These are phyloP conservation scores for Drosophila littoralis DNA, from an alignment of 1,140 invertebrate species.

Conservation along the genomic window DNA sequence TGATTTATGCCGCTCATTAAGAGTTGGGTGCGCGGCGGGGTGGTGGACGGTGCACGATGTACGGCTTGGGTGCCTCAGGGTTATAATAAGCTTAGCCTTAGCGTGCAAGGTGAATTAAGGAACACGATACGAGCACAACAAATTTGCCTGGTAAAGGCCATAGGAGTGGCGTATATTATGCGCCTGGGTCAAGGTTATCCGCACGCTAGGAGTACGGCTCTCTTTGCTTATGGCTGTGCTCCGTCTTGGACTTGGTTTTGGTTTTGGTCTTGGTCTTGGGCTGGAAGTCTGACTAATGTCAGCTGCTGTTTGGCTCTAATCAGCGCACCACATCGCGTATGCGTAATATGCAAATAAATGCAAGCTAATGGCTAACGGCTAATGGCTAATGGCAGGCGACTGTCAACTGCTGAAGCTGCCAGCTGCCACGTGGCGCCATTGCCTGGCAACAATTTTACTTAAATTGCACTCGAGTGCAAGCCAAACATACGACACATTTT, in stretches of 20 bases:
- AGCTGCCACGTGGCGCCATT: slow-evolving; percentile 23
- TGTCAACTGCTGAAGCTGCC: slow-evolving; percentile 15
- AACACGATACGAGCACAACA: slow-evolving; percentile 29
- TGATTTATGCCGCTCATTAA: slow-evolving; percentile 57
- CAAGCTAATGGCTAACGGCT: slow-evolving; percentile 30
- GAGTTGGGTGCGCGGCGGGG: slow-evolving; percentile 2
- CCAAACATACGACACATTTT: slow-evolving; percentile 48
- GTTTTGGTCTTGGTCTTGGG: background rate
- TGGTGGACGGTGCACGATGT: background rate
- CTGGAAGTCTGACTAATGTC: slow-evolving; percentile 58
- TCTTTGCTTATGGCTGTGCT: slow-evolving; percentile 5
- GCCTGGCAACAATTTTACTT: slow-evolving; percentile 39
- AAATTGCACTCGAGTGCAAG: slow-evolving; percentile 50
- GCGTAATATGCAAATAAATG: slow-evolving; percentile 74
- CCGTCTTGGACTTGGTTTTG: background rate
- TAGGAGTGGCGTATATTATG: slow-evolving; percentile 28
- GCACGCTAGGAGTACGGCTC: background rate
- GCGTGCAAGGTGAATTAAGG: slow-evolving; percentile 40
- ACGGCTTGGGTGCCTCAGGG: slow-evolving; percentile 13
- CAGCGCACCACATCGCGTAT: slow-evolving; percentile 45
- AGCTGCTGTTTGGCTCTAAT: slow-evolving; percentile 8
- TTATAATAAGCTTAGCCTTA: slow-evolving; percentile 36
- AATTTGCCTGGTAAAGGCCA: slow-evolving; percentile 33
- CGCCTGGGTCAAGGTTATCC: slow-evolving; percentile 61
- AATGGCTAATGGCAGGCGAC: slow-evolving; percentile 28